Evolutionary conservation across 2,888 invertebrate genomes (phyloP).

Genomic region (Lepeophtheirus nordmannii): DNA sequence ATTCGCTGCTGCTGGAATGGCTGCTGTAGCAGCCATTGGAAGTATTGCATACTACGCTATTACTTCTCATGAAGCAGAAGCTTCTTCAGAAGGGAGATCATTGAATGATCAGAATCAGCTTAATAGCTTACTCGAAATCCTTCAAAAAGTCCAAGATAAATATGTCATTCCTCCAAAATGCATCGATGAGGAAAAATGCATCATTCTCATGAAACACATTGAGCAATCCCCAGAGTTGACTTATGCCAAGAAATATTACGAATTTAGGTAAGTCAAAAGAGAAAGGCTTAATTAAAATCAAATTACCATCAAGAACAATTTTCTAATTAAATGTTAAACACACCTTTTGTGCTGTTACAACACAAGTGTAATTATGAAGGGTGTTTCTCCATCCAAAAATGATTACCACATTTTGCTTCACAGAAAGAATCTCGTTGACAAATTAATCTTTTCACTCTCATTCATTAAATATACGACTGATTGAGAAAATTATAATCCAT

Average conservation of each 20-base stretch:
- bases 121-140: background rate
- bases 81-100: background rate
- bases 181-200: background rate
- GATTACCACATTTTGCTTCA: no score
- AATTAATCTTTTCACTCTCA: no score
- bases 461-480: no score
- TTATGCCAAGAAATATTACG: background rate
- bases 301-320: no score
- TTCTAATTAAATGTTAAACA: no score
- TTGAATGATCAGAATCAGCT: background rate
- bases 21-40: constrained; percentile 3
- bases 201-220: background rate
- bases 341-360: no score
- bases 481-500: no score
- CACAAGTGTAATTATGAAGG: no score
- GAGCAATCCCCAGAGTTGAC: background rate
- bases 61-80: background rate
- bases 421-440: no score
- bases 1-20: constrained; percentile 9
- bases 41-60: background rate
- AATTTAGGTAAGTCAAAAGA: background rate
- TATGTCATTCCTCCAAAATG: background rate
- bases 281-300: no score
- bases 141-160: background rate
- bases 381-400: no score